Evolutionary conservation across 2,113 vertebrate species (phyloP).

Genomic region (Thinocorus orbignyianus): DNA sequence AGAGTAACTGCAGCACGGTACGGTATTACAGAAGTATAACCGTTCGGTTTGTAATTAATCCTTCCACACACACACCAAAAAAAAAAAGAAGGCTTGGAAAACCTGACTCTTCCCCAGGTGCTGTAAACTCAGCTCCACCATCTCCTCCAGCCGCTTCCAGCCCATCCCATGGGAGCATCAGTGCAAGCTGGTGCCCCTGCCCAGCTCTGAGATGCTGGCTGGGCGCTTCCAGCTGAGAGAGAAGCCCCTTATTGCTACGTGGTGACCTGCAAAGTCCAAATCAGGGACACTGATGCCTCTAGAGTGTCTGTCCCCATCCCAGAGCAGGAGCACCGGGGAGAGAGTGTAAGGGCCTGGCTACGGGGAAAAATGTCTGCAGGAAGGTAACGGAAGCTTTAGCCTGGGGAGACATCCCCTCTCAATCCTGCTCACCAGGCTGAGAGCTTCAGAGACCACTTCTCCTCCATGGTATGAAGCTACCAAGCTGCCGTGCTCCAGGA

Average conservation of each 20-base stretch:
- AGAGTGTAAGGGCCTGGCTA: not conserved
- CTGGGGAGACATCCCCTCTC: not conserved
- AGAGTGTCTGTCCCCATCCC: not conserved
- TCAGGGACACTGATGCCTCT: not conserved
- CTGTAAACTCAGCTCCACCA: not conserved
- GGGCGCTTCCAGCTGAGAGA: not conserved
- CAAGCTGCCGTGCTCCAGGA: fast-evolving
- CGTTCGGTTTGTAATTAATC: conserved; percentile 18
- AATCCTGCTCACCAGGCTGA: not conserved
- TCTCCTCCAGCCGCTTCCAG: not conserved
- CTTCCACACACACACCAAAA: too few relatives aligned
- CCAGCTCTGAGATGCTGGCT: not conserved
- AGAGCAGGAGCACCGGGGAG: not conserved
- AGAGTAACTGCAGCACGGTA: conserved; percentile 16
- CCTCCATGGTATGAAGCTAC: not conserved
- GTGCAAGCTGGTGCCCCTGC: not conserved
- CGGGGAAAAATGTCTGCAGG: not conserved
- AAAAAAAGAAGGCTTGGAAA: not conserved
- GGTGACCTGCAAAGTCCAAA: not conserved
- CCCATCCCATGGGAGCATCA: fast-evolving
- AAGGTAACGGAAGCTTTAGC: fast-evolving
- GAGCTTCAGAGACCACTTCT: not conserved
- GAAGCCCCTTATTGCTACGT: not conserved
- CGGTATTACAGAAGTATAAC: not conserved
- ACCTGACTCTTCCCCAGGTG: not conserved